A percentile compares a stretch with the other conserved stretches of the same genome.
phyloP scores from a whole-genome alignment of 2,888 invertebrate species.

The Aethes cnicana region DNA sequence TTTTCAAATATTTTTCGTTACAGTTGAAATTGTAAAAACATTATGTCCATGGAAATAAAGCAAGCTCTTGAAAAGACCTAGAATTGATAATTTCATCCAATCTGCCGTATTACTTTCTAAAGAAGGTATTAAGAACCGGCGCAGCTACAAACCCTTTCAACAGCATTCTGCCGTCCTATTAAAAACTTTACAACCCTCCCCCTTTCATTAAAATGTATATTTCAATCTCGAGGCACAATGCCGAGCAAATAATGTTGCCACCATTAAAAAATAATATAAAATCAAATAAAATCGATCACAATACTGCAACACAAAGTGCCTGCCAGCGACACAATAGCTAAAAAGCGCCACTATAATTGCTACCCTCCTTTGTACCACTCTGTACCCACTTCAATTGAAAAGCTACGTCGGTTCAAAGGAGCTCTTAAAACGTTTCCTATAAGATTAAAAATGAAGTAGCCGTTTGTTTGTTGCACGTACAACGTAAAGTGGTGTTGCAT shows the following conservation, averaged over 20 bases:
- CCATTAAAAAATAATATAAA: constrained; percentile 28
- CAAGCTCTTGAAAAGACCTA: no score
- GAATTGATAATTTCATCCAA: no score
- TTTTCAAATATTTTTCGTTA: no score
- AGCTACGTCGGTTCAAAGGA: background rate
- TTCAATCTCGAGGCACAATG: constrained; percentile 13
- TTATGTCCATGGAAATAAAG: no score
- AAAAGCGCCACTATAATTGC: constrained; percentile 30
- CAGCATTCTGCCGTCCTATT: background rate
- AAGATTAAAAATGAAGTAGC: constrained; percentile 3
- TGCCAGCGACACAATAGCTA: constrained; percentile 28
- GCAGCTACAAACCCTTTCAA: background rate
- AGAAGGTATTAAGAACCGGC: constrained; percentile 3
- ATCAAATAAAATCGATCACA: constrained; percentile 29
- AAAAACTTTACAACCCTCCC: constrained; percentile 7
- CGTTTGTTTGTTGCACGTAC: background rate
- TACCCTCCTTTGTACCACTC: constrained; percentile 26
- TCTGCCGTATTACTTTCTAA: background rate
- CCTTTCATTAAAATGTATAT: constrained; percentile 19
- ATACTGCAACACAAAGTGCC: constrained; percentile 26
- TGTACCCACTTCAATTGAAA: constrained; percentile 10
- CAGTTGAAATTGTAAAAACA: no score
- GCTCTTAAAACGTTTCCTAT: background rate
- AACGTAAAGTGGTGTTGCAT: constrained; percentile 16
- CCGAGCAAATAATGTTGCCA: constrained; percentile 22